phyloP scores from a whole-genome alignment of 2,797 vertebrate species.

The Gallinago solitaria region DNA sequence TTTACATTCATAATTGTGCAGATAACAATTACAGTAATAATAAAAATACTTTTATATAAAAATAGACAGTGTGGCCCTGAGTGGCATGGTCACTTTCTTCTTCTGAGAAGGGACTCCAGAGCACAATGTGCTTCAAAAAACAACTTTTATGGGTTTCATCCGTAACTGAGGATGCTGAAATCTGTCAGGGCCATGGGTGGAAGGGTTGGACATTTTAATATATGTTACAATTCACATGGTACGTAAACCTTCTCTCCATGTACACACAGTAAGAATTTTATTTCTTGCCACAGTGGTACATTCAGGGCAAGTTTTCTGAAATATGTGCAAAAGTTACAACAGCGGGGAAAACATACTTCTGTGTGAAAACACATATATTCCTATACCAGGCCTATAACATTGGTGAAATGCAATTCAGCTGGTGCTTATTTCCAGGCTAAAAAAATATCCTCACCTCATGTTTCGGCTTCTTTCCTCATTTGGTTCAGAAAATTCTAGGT shows the following conservation, averaged over 20 bases:
- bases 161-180: background rate
- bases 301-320: background rate
- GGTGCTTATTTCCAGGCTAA: background rate
- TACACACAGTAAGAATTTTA: background rate
- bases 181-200: background rate
- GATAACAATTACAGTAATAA: background rate
- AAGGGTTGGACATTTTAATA: background rate
- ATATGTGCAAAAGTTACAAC: background rate
- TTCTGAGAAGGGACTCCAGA: background rate
- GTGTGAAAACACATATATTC: background rate
- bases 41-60: background rate
- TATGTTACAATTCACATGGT: background rate
- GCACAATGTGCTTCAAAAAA: accelerated
- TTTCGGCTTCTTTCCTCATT: background rate
- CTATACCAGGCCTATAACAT: background rate
- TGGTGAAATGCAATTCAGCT: background rate
- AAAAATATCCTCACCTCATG: accelerated
- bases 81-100: background rate
- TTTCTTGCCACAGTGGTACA: background rate
- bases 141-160: background rate
- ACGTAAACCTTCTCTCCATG: background rate
- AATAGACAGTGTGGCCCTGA: background rate
- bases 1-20: background rate
- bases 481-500: background rate
- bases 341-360: background rate